These are phyloP conservation scores for Pomatostomus ruficeps DNA, from an alignment of 2,113 vertebrate genomes.

Conservation along the genomic window DNA sequence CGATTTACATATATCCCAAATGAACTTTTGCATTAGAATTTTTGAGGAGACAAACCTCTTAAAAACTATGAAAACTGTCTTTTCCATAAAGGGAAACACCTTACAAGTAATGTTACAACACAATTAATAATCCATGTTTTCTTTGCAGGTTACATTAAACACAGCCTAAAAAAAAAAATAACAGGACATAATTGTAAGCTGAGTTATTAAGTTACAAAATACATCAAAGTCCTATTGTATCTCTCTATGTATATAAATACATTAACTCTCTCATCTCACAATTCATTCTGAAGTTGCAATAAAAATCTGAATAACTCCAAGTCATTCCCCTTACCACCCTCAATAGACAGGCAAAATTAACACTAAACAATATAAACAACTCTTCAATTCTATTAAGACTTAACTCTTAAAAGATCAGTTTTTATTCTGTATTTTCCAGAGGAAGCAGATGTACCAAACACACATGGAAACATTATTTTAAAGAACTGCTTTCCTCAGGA, in stretches of 20 bases:
- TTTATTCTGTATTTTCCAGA: not conserved
- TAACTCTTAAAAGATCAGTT: not conserved
- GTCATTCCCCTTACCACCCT: not conserved
- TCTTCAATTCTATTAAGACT: not conserved
- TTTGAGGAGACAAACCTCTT: not conserved
- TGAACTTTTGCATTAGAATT: not conserved
- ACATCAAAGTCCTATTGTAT: not conserved
- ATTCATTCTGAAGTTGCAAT: not conserved
- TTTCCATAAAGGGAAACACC: not conserved
- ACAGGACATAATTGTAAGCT: not conserved
- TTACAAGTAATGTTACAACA: not conserved
- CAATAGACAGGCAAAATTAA: not conserved
- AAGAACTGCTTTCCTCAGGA: not conserved
- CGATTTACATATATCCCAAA: not conserved
- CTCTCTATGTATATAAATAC: not conserved
- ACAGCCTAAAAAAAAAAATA: not conserved
- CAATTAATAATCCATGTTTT: not conserved
- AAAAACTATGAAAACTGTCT: not conserved
- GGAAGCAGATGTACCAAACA: not conserved
- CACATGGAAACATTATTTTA: not conserved
- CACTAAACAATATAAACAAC: not conserved
- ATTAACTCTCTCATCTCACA: accelerated
- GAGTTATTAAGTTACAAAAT: not conserved
- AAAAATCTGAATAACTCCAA: not conserved
- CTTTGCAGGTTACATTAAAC: not conserved